Conservation (phyloP, 2,113 vertebrate species). For the Dicentrarchus labrax region DNA sequence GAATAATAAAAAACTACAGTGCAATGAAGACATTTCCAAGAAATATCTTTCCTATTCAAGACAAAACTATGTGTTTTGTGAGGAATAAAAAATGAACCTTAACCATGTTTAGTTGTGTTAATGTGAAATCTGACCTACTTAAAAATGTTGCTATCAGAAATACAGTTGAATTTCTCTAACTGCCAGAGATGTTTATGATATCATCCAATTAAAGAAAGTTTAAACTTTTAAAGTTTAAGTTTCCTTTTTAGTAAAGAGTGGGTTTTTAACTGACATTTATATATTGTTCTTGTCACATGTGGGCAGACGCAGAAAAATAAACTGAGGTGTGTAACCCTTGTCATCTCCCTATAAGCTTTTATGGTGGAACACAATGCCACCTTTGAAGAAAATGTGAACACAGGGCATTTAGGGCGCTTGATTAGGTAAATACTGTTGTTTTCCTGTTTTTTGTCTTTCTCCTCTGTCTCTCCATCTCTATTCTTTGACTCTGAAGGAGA, state of each 20-base stretch:
- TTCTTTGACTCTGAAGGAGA: slow-evolving; percentile 44
- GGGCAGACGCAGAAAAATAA: neutral
- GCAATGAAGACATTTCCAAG: too few species aligned
- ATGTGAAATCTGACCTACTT: too few species aligned
- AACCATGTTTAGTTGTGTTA: too few species aligned
- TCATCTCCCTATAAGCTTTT: neutral
- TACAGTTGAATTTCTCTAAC: too few species aligned
- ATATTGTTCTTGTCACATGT: neutral
- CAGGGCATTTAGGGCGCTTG: neutral
- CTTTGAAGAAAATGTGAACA: neutral
- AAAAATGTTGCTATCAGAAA: too few species aligned
- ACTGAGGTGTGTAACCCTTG: neutral
- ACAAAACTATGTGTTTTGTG: too few species aligned
- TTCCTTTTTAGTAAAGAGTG: neutral
- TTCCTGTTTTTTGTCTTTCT: slow-evolving; percentile 32
- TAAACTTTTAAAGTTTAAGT: too few species aligned
- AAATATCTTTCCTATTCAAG: too few species aligned
- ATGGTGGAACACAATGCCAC: neutral
- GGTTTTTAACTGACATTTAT: neutral
- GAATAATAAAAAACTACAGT: too few species aligned
- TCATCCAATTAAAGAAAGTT: too few species aligned
- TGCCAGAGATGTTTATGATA: too few species aligned
- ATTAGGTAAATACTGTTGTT: slow-evolving; percentile 1
- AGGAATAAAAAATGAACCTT: too few species aligned
- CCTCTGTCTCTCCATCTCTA: slow-evolving; percentile 35